Conservation (phyloP, 2,113 vertebrate genomes). For the Vimba vimba region DNA sequence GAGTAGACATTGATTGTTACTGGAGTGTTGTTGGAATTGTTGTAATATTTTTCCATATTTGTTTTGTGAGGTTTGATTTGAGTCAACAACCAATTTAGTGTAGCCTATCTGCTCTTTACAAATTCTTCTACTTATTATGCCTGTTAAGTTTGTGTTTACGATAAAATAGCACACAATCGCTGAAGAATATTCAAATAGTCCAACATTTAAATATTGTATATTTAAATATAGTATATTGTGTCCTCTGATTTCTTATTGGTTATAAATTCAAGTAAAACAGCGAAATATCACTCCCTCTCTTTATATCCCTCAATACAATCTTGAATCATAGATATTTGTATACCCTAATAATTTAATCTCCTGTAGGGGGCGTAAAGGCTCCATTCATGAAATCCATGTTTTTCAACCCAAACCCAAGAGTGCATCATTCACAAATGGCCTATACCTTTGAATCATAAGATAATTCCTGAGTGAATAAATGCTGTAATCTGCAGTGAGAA, state of each 20-base stretch:
- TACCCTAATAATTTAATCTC: background rate
- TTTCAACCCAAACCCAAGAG: background rate
- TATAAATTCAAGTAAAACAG: background rate
- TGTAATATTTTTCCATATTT: background rate
- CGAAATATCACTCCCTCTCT: background rate
- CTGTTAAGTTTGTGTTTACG: background rate
- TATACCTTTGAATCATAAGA: background rate
- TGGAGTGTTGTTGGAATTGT: background rate
- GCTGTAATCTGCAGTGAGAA: background rate
- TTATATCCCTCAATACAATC: background rate
- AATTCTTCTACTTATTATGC: too few species aligned
- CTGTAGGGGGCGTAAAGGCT: conserved; percentile 21
- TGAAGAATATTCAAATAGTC: background rate
- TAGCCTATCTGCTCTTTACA: background rate
- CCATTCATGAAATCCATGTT: background rate
- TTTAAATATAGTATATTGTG: too few species aligned
- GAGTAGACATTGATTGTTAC: background rate
- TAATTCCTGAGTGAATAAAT: background rate
- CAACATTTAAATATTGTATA: too few species aligned
- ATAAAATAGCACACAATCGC: too few species aligned
- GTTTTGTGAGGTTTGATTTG: background rate
- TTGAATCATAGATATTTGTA: background rate
- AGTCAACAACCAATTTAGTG: background rate
- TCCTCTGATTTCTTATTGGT: background rate
- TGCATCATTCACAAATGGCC: background rate